Conservation (phyloP, 2,797 vertebrate genomes). For the Loriculus beryllinus region DNA sequence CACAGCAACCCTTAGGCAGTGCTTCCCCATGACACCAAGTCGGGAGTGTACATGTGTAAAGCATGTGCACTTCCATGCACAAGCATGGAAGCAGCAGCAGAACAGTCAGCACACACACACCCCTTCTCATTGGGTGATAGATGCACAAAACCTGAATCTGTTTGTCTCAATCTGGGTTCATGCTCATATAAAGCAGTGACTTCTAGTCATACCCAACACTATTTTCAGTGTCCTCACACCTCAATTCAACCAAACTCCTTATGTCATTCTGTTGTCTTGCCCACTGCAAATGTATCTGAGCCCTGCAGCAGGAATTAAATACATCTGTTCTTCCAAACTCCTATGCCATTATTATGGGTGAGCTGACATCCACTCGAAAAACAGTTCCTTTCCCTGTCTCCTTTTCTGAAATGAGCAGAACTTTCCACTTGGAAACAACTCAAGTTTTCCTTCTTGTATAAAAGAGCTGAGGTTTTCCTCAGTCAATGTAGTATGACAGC, state of each 20-base stretch:
- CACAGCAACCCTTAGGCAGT: background rate
- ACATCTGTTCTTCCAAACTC: background rate
- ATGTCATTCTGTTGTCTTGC: background rate
- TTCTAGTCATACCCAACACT: background rate
- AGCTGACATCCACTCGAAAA: background rate
- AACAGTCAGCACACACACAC: background rate
- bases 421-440: background rate
- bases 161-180: background rate
- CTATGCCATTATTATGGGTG: background rate
- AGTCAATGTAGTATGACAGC: background rate
- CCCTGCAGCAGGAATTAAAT: background rate
- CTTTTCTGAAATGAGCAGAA: background rate
- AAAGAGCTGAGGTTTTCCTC: background rate
- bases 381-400: background rate
- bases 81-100: background rate
- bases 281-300: background rate
- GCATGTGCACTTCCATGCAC: background rate
- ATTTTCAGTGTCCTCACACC: background rate
- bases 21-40: accelerated
- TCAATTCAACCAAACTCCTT: background rate
- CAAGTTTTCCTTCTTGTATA: background rate
- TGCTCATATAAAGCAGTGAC: background rate
- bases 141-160: background rate
- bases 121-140: background rate
- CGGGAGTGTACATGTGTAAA: background rate